Evolutionary conservation across 2,888 invertebrate species (phyloP), one percentile per base, ranked within the genome.

Genomic region (Alsophila aescularia): DNA sequence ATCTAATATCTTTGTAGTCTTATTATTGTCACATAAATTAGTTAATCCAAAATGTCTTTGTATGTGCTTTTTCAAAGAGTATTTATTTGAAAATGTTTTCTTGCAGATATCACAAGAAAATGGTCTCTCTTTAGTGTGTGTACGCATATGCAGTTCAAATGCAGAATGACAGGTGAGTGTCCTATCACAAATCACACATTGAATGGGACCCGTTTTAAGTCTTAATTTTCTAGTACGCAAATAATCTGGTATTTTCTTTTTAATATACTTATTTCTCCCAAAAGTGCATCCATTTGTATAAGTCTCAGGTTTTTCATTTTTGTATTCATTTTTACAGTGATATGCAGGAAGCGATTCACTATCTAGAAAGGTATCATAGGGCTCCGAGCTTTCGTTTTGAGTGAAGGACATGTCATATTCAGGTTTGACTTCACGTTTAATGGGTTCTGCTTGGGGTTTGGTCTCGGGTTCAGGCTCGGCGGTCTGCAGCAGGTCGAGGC

Each of bases 381-480:
- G n/a, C 4, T 42, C 31, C 10, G 29, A 10, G 29, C 4, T n/a
- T 15, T 45, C 34, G n/a, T 35, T 1, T 14, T 36, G 36, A 36
- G n/a, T 1, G 5, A 10, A 21, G 13, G 21, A 2, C 8, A 14
- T 4, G 35, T 75, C 69, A 0, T 70, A 66, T 59, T 80, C 79
- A 6, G 64, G 60, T 44, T 71, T 75, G 1, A 75, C 66, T 34
- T 77, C 71, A 24, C 69, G 36, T 15, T 69, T 64, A 5, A 67
- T 72, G 27, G 40, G 27, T 9, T 37, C 37, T 6, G 13, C 1
- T 6, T 3, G n/a, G 9, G 14, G 6, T 12, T 24, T 47, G n/a
- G 12, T 2, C 5, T 47, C 36, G 7, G 52, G 47, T 12, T 55
- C 39, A 10, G 37, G 47, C 3, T 48, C 49, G 2, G 52, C 39